Evolutionary conservation across 2,797 vertebrate genomes (phyloP).

Genomic region (Aselliscus stoliczkanus): DNA sequence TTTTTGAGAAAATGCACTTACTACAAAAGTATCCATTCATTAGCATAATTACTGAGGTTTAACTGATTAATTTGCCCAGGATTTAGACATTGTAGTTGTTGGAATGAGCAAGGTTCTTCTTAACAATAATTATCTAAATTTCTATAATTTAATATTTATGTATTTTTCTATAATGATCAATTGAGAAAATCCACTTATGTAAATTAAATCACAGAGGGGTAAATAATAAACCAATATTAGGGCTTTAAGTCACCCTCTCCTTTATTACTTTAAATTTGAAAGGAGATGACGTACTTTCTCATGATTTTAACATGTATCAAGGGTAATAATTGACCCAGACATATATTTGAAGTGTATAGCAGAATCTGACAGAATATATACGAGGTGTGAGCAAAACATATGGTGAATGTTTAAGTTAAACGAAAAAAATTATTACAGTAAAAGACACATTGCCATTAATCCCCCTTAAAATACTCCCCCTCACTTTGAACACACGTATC

Average conservation of each 20-base stretch:
- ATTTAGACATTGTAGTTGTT: background rate
- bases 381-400: too few species aligned
- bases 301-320: background rate
- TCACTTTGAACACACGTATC: too few species aligned
- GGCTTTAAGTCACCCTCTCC: background rate
- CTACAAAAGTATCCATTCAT: background rate
- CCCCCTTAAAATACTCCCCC: too few species aligned
- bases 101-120: background rate
- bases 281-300: background rate
- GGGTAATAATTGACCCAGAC: background rate
- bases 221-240: background rate
- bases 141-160: background rate
- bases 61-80: background rate
- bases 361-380: background rate
- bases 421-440: too few species aligned
- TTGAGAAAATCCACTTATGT: background rate
- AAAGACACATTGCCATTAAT: too few species aligned
- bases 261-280: constrained; percentile 40
- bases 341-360: background rate
- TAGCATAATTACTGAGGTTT: background rate
- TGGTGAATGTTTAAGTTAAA: too few species aligned
- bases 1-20: background rate
- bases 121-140: background rate
- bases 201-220: background rate
- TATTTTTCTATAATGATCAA: background rate